Base-by-base conservation (phyloP, 2,113 vertebrate species). In the Thunnus maccoyii region DNA sequence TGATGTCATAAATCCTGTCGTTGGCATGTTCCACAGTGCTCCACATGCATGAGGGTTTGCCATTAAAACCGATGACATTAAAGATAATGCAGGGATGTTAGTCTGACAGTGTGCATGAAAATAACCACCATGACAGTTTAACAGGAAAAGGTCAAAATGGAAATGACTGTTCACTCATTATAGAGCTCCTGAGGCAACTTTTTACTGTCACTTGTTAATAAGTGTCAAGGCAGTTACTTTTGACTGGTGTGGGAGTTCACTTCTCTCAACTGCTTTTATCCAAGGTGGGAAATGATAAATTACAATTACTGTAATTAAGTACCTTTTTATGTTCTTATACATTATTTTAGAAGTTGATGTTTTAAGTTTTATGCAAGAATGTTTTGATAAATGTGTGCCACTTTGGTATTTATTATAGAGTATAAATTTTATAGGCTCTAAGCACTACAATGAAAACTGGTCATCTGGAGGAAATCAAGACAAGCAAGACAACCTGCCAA, bases 101-200 rank as follows among this genome's bases (percentile, higher is more conserved):
- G 80, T 76, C 76, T 83, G 86, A 76, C 82, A 84, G 62, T 51
- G 71, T 50, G 69, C 50, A 44, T 54, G 84, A 82, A 90, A 91
- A 88, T 86, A 91, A 86, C 76, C 83, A 70, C 77, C 48, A 47
- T 76, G 86, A 80, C 80, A 78, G 83, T 87, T 90, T 73, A 86
- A 79, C 87, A 72, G 76, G 68, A 81, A 89, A 91, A 91, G 89
- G 90, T 91, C 88, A 91, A 25, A 54, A 81, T 72, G 68, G 22
- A 89, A 91, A 90, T 90, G 88, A 80, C 79, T 89, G 81, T 82
- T 90, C 86, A 84, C 83, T 90, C 73, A 90, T 92, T 88, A 85
- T 71, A 50, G 46, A 76, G 73, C 73, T 88, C 86, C 80, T 46
- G 51, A 76, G 80, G 90, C 75, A 78, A 78, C 57, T 80, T 91